A percentile compares a stretch with the other conserved stretches of the same genome.
phyloP scores from a whole-genome alignment of 2,113 vertebrate genomes.

The Callaeas wilsoni region DNA sequence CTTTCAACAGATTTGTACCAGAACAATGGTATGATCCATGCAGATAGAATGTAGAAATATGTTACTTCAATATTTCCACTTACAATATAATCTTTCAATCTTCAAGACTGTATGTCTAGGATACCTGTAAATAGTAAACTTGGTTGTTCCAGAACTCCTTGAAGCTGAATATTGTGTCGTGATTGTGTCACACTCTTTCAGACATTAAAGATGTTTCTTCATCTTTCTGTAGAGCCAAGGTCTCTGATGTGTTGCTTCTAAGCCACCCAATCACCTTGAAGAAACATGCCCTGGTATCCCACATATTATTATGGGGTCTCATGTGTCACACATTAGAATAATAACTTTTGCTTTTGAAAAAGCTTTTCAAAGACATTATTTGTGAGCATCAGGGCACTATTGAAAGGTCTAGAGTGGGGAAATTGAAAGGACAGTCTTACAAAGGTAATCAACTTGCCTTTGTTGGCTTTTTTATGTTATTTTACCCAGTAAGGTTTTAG shows the following conservation, averaged over 20 bases:
- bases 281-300: not conserved
- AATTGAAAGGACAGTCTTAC: slow-evolving; percentile 18
- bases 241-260: not conserved
- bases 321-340: not conserved
- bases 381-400: not conserved
- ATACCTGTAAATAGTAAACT: too few relatives aligned
- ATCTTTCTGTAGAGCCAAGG: not conserved
- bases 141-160: too few relatives aligned
- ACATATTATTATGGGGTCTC: not conserved
- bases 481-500: slow-evolving; percentile 54
- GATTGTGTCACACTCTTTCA: not conserved
- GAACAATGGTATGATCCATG: not conserved
- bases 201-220: not conserved
- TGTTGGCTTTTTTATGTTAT: slow-evolving; percentile 42
- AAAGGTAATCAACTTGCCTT: slow-evolving; percentile 33
- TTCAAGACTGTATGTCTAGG: too few relatives aligned
- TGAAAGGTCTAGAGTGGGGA: not conserved
- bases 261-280: not conserved
- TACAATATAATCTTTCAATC: too few relatives aligned
- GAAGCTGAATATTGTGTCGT: too few relatives aligned
- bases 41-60: not conserved
- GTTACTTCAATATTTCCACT: too few relatives aligned
- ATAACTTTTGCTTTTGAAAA: not conserved
- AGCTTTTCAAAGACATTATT: not conserved
- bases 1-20: not conserved